Conservation (phyloP, 92 coral and sea anemone genomes). For the Hydrozoanthus gracilis region DNA sequence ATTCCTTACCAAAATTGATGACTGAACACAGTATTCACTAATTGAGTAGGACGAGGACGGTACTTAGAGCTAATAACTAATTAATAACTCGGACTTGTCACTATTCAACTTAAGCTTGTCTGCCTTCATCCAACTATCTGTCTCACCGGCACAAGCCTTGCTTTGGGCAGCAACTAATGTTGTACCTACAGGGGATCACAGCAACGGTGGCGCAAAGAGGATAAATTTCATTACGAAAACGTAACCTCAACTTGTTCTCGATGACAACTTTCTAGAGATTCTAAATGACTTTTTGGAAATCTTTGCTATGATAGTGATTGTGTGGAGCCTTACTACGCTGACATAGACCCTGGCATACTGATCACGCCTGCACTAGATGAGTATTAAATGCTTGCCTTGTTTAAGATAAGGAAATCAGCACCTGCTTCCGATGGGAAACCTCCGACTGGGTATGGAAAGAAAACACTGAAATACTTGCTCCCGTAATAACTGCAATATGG, state of each 20-base stretch:
- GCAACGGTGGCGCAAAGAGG: slow-evolving; percentile 49
- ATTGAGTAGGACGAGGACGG: too few relatives aligned
- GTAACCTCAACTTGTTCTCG: slow-evolving; percentile 36
- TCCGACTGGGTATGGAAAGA: slow-evolving; percentile 39
- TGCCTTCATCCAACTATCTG: too few relatives aligned
- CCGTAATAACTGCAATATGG: slow-evolving; percentile 52
- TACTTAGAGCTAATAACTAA: too few relatives aligned
- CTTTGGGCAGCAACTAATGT: too few relatives aligned
- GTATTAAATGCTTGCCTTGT: slow-evolving; percentile 21
- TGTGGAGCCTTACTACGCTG: neutral
- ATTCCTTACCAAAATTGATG: too few relatives aligned
- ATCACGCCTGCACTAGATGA: slow-evolving; percentile 27
- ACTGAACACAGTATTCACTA: too few relatives aligned
- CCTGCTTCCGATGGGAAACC: slow-evolving; percentile 16
- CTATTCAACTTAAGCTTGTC: too few relatives aligned
- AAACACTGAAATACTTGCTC: slow-evolving; percentile 38
- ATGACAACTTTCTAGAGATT: slow-evolving; percentile 7
- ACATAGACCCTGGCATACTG: neutral
- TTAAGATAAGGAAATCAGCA: slow-evolving; percentile 7
- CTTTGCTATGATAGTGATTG: slow-evolving; percentile 1
- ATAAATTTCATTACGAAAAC: slow-evolving; percentile 37
- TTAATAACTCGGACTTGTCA: too few relatives aligned
- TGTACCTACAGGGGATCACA: slow-evolving; percentile 18
- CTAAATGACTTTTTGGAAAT: neutral
- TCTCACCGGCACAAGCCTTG: too few relatives aligned